These are phyloP conservation scores for Okamejei kenojei DNA, from an alignment of 2,797 vertebrate species.

Conservation along the genomic window DNA sequence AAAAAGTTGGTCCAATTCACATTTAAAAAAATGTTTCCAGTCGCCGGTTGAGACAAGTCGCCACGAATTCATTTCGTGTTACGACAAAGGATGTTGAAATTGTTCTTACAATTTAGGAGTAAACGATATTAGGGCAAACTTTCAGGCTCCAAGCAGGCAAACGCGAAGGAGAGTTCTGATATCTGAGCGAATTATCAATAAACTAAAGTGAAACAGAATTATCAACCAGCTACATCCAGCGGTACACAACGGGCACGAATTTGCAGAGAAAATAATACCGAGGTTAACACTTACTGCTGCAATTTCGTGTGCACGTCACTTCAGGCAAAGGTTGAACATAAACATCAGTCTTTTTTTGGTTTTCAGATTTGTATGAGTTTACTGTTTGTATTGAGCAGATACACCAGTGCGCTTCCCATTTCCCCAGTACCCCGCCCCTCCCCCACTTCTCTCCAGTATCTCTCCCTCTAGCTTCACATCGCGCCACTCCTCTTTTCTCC, in stretches of 20 bases:
- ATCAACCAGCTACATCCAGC: not conserved
- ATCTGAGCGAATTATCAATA: not conserved
- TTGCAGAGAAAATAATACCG: not conserved
- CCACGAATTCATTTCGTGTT: not conserved
- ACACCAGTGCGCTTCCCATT: no score
- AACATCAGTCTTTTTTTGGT: no score
- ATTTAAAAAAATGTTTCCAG: not conserved
- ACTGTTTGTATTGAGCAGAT: no score
- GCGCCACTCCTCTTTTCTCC: no score
- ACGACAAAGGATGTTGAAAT: not conserved
- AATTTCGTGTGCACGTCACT: not conserved
- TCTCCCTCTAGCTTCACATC: no score
- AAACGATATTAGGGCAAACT: not conserved
- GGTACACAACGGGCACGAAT: not conserved
- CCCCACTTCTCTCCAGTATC: no score
- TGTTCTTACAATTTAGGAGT: not conserved
- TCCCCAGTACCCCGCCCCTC: no score
- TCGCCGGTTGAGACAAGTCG: not conserved
- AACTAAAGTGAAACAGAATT: not conserved
- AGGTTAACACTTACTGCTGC: not conserved
- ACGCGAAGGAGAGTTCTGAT: not conserved
- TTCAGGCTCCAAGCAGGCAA: not conserved
- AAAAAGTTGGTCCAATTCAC: not conserved
- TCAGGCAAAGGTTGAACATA: no score
- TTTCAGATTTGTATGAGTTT: no score